Evolutionary conservation across 1,140 invertebrate genomes (phyloP).

Genomic region (Drosophila miranda): DNA sequence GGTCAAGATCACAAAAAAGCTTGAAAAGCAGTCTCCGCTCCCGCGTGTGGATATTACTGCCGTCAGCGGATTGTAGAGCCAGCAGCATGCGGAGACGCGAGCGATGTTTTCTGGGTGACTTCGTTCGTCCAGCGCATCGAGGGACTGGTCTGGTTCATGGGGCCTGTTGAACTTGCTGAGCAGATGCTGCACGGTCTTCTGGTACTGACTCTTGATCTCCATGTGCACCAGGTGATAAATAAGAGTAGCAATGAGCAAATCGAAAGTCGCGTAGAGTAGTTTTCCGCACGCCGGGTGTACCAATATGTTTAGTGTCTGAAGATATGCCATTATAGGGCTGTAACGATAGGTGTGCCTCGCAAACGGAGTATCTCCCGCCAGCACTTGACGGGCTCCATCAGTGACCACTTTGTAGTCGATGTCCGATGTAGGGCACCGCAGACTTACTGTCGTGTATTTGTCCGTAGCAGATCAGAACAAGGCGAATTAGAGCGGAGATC

Average conservation of each 20-base stretch:
- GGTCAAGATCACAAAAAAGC: conserved; percentile 90
- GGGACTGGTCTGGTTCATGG: conserved; percentile 27
- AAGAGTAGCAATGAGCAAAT: conserved; percentile 90
- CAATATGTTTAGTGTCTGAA: conserved; percentile 93
- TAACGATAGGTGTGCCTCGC: conserved; percentile 96
- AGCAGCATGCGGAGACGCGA: conserved; percentile 86
- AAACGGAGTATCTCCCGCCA: conserved; percentile 92
- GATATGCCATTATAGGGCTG: conserved; percentile 93
- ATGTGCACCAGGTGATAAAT: conserved; percentile 85
- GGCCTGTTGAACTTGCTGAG: conserved; percentile 45
- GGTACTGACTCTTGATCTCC: conserved; percentile 53
- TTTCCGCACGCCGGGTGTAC: conserved; percentile 92
- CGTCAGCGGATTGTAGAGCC: conserved; percentile 97
- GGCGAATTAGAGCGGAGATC: conserved; percentile 86
- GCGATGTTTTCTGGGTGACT: conserved; percentile 68
- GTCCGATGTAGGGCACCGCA: conserved; percentile 96
- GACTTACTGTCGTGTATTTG: conserved; percentile 90
- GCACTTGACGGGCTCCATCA: conserved; percentile 92
- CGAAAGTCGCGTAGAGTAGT: conserved; percentile 93
- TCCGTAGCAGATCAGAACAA: conserved; percentile 90
- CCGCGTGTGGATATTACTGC: conserved; percentile 96
- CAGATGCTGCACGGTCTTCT: conserved; percentile 49
- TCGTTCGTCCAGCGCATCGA: conserved; percentile 34
- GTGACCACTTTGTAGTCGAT: conserved; percentile 98
- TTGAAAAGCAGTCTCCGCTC: conserved; percentile 95